Evolutionary conservation across 2,113 vertebrate species (phyloP).

Genomic region (Arizona elegans): DNA sequence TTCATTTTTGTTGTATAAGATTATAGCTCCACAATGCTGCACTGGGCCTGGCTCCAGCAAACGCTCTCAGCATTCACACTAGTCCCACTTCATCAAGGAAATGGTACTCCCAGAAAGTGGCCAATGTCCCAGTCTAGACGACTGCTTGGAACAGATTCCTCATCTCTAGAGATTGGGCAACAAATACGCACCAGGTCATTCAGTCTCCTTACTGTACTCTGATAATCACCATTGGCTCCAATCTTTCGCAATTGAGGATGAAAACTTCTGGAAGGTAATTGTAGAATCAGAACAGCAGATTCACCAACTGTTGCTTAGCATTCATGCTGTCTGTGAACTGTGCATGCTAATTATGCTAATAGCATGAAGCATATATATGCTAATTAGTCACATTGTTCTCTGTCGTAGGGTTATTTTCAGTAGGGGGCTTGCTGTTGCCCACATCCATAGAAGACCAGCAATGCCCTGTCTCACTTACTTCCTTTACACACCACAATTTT

Average conservation of each 20-base stretch:
- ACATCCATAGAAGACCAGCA: not conserved
- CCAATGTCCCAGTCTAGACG: conserved; percentile 23
- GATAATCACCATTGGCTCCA: not conserved
- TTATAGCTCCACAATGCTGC: conserved; percentile 64
- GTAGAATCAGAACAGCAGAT: not conserved
- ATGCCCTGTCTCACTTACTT: not conserved
- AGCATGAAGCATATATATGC: not conserved
- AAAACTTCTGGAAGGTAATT: not conserved
- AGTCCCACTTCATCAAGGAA: conserved; percentile 38
- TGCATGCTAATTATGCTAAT: conserved; percentile 4
- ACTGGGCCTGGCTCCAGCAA: conserved; percentile 47
- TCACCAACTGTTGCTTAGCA: conserved; percentile 8
- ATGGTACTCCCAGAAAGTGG: conserved; percentile 35
- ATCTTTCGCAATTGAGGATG: not conserved
- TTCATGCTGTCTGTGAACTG: not conserved
- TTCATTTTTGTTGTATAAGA: conserved; percentile 74
- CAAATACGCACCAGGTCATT: not conserved
- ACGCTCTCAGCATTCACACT: not conserved
- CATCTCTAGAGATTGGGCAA: not conserved
- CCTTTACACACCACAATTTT: not conserved
- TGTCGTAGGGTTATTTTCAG: not conserved
- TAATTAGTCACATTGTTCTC: not conserved
- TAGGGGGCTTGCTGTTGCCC: not conserved
- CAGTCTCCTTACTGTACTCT: not conserved
- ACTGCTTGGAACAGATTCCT: not conserved